Percentiles rank a stretch among this genome's conserved stretches.
phyloP scores from a whole-genome alignment of 2,888 invertebrate species.

The Gari tellinella region DNA sequence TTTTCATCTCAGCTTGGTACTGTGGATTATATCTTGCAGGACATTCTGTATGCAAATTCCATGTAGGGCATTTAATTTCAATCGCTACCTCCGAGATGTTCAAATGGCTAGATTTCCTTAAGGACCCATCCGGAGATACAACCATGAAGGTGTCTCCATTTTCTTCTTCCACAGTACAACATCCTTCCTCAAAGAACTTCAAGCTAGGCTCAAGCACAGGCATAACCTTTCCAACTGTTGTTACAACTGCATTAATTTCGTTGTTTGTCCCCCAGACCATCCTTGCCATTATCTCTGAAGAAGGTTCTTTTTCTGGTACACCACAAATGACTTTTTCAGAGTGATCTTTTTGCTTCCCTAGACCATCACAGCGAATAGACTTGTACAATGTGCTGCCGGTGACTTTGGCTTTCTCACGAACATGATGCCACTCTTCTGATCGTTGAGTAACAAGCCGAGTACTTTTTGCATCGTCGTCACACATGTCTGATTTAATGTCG shows the following conservation, averaged over 20 bases:
- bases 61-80: conserved; percentile 27
- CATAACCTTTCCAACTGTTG: conserved; percentile 38
- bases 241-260: conserved; percentile 46
- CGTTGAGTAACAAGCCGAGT: conserved; percentile 27
- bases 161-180: conserved; percentile 4
- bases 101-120: conserved; percentile 11
- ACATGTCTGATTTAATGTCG: too few species aligned
- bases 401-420: conserved; percentile 6
- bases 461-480: too few species aligned
- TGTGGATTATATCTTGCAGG: conserved; percentile 27
- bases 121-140: conserved; percentile 51
- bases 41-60: conserved; percentile 6
- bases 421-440: conserved; percentile 19
- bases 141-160: conserved; percentile 28
- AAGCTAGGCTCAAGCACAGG: conserved; percentile 32
- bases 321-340: conserved; percentile 24
- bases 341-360: conserved; percentile 22
- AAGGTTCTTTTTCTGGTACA: not conserved
- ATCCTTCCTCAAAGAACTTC: conserved; percentile 40
- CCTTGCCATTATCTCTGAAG: not conserved
- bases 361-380: conserved; percentile 21
- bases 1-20: conserved; percentile 32
- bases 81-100: conserved; percentile 24
- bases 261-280: conserved; percentile 38
- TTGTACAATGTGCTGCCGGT: conserved; percentile 23